Base-by-base conservation (phyloP, 2,888 invertebrate genomes). In the Morinoia aosen region DNA sequence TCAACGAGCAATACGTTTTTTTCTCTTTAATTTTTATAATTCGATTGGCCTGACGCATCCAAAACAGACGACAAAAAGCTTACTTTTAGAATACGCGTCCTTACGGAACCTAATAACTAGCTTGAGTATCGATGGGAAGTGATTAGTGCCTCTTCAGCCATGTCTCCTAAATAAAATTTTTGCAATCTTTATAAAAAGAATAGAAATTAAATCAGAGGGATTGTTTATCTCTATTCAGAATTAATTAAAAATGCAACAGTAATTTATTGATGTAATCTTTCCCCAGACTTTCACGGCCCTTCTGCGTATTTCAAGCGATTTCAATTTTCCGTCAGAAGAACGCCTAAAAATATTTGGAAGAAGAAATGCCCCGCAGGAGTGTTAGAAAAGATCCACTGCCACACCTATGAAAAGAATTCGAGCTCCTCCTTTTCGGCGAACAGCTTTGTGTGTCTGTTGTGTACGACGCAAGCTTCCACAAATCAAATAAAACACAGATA, bases 381-480 rank as follows among this genome's bases (percentile, higher is more conserved):
- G 40, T 90, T 90, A 90, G 39, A 90, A 90, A 90, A 90, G 40
- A 39, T 40, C 90, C 33, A 90, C 14, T 40, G 39, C 90, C 0
- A 48, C 48, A 48, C 90, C 90, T 40, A 48, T 5, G 48, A 48
- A 48, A 48, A 48, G 90, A 39, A 90, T 90, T 90, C 40, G 39
- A 90, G 90, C 48, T 48, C 90, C 90, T 90, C 90, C 19, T 90
- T 90, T 90, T 48, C 16, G 90, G 48, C 40, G 19, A 90, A 40
- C 39, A 90, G 57, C 48, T 93, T 93, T 93, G n/a, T 93, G 93
- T 93, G 57, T 93, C 57, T 57, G 19, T 57, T 93, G 93, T 93
- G 93, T 93, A 57, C 93, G 48, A 93, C 93, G 93, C 93, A 93
- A 93, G 93, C 93, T 56, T 93, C 93, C 93, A 93, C 93, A 93